These are phyloP conservation scores for Acanthurus lineatus DNA, from an alignment of 2,797 vertebrate genomes.

Conservation along the genomic window DNA sequence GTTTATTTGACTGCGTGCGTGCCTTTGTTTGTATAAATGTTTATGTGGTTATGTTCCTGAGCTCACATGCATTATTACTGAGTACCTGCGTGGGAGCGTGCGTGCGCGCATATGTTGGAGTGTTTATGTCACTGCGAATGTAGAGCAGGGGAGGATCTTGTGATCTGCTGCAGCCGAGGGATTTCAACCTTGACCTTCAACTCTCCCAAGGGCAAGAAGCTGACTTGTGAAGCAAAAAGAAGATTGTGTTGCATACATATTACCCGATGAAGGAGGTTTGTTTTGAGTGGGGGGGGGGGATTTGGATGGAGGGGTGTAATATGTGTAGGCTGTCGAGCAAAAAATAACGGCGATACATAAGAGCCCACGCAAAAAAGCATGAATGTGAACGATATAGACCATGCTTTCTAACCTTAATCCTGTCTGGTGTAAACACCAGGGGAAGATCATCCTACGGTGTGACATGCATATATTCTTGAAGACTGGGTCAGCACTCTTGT, in stretches of 20 bases:
- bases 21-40: slow-evolving; percentile 11
- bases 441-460: slow-evolving; percentile 49
- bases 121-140: slow-evolving; percentile 47
- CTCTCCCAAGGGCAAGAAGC: slow-evolving; percentile 37
- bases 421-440: slow-evolving; percentile 51
- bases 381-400: slow-evolving; percentile 46
- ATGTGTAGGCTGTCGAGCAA: slow-evolving; percentile 62
- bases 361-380: slow-evolving; percentile 47
- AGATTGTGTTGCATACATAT: neutral
- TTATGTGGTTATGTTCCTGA: slow-evolving; percentile 4
- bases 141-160: slow-evolving; percentile 56
- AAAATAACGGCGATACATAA: slow-evolving; percentile 38
- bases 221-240: neutral
- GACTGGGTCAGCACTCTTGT: slow-evolving; percentile 22
- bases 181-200: slow-evolving; percentile 71
- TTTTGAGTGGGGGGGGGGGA: neutral
- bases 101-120: slow-evolving; percentile 50
- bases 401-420: slow-evolving; percentile 56
- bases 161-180: slow-evolving; percentile 49
- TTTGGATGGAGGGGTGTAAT: slow-evolving; percentile 20
- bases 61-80: slow-evolving; percentile 21
- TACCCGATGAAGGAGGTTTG: neutral
- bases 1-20: slow-evolving; percentile 19
- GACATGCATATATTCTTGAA: slow-evolving; percentile 37
- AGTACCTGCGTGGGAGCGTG: slow-evolving; percentile 53